Evolutionary conservation across 2,113 vertebrate species (phyloP).

Genomic region (Rhagologus leucostigma): DNA sequence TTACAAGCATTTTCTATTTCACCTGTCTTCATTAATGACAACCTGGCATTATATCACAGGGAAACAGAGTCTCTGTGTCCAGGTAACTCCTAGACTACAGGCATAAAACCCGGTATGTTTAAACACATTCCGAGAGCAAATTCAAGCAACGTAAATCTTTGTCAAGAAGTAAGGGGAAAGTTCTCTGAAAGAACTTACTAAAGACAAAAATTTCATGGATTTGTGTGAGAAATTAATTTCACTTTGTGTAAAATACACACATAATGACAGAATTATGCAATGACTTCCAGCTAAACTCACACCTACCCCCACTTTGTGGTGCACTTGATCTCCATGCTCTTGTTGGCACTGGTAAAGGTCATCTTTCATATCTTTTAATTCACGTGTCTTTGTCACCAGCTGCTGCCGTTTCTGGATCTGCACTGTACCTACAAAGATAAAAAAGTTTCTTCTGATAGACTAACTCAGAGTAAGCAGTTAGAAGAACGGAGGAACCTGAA

Average conservation of each 20-base stretch:
- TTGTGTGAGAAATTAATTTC: neutral
- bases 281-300: neutral
- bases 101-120: neutral
- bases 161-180: neutral
- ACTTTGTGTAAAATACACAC: neutral
- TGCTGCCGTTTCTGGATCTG: slow-evolving; percentile 84
- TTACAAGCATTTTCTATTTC: neutral
- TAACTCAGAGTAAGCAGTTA: neutral
- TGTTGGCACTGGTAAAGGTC: slow-evolving; percentile 72
- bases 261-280: neutral
- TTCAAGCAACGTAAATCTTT: neutral
- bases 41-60: neutral
- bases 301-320: slow-evolving; percentile 67
- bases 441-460: neutral
- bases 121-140: neutral
- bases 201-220: neutral
- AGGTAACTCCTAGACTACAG: neutral
- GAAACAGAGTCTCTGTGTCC: neutral
- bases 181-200: neutral
- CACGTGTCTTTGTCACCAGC: slow-evolving; percentile 72
- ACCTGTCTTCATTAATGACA: neutral
- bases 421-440: slow-evolving; percentile 77
- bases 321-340: slow-evolving; percentile 59
- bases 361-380: slow-evolving; percentile 70
- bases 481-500: neutral